Evolutionary conservation across 2,888 invertebrate species (phyloP), one percentile per base, ranked within the genome.

Genomic region (Adelphocoris suturalis): DNA sequence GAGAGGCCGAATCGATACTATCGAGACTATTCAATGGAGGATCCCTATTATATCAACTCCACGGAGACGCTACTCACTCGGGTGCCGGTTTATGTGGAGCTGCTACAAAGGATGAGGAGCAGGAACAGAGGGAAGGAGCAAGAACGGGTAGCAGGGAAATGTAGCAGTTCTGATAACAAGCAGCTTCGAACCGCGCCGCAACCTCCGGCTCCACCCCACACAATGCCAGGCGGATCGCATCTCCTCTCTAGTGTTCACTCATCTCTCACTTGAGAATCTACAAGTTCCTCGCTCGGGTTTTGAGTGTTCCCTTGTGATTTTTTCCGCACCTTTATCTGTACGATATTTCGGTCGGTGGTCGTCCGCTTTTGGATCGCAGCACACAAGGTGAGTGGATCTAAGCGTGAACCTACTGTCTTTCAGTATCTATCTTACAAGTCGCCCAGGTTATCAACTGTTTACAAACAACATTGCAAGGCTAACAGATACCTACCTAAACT

Each of bases 371-470:
- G 61, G 7, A 0, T 19, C 11, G 16, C 61, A 61, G 2, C 19
- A 9, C 61, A 61, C 7, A 19, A 0, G 61, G 61, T 61, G 19
- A 61, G 61, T 52, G n/a, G n/a, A n/a, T 61, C n/a, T 61, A 61
- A 19, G 3, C n/a, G 5, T n/a, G 61, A 9, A 16, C 9, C 61
- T n/a, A 3, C 7, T 19, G 5, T 61, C 61, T n/a, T 19, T 61
- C 19, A 0, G 11, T 3, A 7, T 61, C n/a, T 0, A 19, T 19
- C 61, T 61, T 19, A n/a, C 2, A 16, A 9, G 61, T n/a, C 14
- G 52, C 16, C 52, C 52, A 61, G 61, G 61, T 81, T 81, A 81
- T 81, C 81, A 81, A 14, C 81, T 81, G 81, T 81, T 81, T 81
- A 81, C 81, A 48, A 81, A 81, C 81, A 81, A 81, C 52, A 52